phyloP scores from a whole-genome alignment of 2,113 vertebrate genomes.

The Agelaius tricolor region DNA sequence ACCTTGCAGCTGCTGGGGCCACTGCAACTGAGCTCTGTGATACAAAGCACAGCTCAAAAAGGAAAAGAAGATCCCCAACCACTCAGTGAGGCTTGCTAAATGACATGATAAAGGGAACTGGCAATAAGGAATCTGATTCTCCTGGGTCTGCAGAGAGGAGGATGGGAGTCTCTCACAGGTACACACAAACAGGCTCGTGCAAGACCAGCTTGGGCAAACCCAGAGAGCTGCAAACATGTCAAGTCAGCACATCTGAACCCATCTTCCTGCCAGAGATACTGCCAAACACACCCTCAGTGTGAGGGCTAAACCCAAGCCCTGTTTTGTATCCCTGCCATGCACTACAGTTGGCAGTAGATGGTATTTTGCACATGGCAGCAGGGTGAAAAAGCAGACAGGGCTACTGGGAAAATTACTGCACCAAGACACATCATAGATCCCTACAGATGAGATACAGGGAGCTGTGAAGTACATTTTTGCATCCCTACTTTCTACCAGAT shows the following conservation, averaged over 20 bases:
- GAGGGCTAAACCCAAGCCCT: background rate
- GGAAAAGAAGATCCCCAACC: background rate
- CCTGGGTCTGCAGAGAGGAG: background rate
- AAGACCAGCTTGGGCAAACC: background rate
- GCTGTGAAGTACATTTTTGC: background rate
- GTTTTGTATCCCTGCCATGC: background rate
- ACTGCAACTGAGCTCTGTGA: background rate
- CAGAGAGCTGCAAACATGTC: background rate
- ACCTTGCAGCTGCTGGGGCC: background rate
- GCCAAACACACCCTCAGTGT: background rate
- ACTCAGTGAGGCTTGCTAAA: background rate
- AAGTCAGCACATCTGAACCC: slow-evolving; percentile 11
- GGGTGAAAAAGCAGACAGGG: background rate
- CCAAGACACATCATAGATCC: background rate
- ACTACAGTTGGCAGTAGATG: background rate
- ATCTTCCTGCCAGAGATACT: background rate
- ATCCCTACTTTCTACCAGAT: background rate
- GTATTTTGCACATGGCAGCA: background rate
- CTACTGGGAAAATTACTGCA: background rate
- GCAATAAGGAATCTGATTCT: background rate
- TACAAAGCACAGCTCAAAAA: background rate
- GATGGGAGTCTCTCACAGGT: background rate
- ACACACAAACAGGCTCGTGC: background rate
- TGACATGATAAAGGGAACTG: background rate
- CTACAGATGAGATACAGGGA: background rate